These are phyloP conservation scores for Cantharis rustica DNA, from an alignment of 2,888 invertebrate genomes.

Conservation along the genomic window DNA sequence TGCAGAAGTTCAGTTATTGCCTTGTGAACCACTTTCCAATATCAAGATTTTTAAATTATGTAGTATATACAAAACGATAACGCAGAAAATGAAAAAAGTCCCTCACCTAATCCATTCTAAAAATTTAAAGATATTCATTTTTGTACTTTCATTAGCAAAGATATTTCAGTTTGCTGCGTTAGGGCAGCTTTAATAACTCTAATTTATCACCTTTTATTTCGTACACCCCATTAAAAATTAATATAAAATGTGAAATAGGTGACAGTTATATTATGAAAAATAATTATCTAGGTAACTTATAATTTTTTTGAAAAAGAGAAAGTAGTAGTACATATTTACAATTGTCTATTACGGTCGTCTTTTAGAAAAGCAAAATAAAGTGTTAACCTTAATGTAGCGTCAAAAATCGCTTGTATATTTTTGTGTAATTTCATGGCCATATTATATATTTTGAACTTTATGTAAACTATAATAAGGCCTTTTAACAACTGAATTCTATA, in stretches of 20 bases:
- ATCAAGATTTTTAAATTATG: neutral
- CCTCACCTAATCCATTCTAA: too few relatives aligned
- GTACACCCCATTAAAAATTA: too few relatives aligned
- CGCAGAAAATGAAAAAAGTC: too few relatives aligned
- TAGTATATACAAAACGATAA: too few relatives aligned
- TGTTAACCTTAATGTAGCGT: conserved; percentile 37
- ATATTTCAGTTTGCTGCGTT: too few relatives aligned
- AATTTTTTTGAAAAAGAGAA: neutral
- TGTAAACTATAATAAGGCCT: neutral
- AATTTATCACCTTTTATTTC: too few relatives aligned
- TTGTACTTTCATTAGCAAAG: too few relatives aligned
- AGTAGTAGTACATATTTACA: neutral
- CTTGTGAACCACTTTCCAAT: neutral
- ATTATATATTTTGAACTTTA: conserved; percentile 1
- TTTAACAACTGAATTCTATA: neutral
- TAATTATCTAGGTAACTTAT: neutral
- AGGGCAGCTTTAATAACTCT: too few relatives aligned
- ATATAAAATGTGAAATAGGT: too few relatives aligned
- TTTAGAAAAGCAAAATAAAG: conserved; percentile 6
- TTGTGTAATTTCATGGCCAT: conserved; percentile 9
- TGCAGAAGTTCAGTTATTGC: neutral
- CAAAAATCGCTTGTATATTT: conserved; percentile 36
- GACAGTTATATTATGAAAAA: neutral
- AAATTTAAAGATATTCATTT: too few relatives aligned
- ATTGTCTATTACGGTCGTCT: neutral